Conservation (phyloP, 2,113 vertebrate species). For the Lycaon pictus region DNA sequence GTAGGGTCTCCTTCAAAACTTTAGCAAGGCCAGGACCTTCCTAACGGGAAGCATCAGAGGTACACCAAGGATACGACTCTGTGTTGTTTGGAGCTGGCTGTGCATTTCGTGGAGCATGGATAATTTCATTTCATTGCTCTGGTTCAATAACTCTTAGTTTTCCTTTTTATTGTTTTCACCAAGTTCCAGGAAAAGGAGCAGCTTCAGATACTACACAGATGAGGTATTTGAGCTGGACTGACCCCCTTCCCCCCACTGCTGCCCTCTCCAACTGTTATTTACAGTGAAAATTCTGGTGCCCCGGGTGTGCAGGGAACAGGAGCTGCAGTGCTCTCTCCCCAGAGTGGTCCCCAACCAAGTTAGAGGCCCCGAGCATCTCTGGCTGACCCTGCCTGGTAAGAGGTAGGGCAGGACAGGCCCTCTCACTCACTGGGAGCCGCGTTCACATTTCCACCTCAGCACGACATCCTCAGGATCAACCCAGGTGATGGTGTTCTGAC, state of each 20-base stretch:
- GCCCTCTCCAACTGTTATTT: neutral
- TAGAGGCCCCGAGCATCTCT: fast-evolving
- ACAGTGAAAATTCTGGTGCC: neutral
- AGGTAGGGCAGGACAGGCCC: fast-evolving
- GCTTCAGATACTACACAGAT: neutral
- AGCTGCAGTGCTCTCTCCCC: neutral
- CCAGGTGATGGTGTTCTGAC: neutral
- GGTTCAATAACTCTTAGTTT: neutral
- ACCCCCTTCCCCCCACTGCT: neutral
- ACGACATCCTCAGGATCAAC: neutral
- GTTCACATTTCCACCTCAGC: neutral
- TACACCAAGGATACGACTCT: neutral
- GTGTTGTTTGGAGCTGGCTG: neutral
- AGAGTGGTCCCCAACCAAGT: neutral
- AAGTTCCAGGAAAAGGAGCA: neutral
- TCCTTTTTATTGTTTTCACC: neutral
- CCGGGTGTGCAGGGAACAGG: neutral
- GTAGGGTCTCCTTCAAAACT: neutral
- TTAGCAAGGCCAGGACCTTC: neutral
- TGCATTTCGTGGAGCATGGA: neutral
- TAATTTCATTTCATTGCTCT: slow-evolving; percentile 24
- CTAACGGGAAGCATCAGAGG: neutral
- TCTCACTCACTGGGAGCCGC: neutral
- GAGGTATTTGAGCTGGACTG: neutral
- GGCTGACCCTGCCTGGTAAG: neutral